These are phyloP conservation scores for Cynopterus sphinx DNA, from an alignment of 2,797 vertebrate genomes.

Conservation along the genomic window DNA sequence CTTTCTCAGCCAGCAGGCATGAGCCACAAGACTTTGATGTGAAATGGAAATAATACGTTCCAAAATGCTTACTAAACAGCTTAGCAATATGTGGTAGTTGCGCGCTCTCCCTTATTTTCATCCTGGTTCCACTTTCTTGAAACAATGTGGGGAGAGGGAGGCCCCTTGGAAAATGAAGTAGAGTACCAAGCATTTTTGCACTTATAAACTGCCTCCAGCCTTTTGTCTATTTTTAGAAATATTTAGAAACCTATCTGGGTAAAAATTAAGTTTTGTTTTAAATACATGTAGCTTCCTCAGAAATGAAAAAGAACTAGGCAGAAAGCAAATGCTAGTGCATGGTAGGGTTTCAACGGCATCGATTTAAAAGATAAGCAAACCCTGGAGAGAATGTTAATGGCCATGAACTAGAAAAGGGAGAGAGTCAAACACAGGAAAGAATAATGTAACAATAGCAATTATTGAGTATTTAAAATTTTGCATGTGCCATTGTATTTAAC, in stretches of 20 bases:
- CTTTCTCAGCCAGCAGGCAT: background rate
- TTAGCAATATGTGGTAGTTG: background rate
- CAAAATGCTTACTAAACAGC: background rate
- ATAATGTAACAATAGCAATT: background rate
- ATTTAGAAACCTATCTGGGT: background rate
- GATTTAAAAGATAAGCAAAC: background rate
- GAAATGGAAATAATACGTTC: background rate
- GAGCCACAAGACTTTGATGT: background rate
- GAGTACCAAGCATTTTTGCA: background rate
- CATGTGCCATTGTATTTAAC: background rate
- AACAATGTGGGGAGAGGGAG: background rate
- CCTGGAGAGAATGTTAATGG: background rate
- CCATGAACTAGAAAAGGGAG: background rate
- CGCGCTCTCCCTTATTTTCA: background rate
- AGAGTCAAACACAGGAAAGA: background rate
- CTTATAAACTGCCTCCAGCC: background rate
- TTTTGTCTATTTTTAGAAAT: background rate
- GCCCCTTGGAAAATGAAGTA: background rate
- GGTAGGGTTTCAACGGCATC: background rate
- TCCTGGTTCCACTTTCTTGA: background rate
- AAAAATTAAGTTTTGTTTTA: conserved; percentile 40
- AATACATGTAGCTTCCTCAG: background rate
- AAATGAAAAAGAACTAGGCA: background rate
- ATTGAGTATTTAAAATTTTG: background rate
- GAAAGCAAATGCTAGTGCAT: background rate